Evolutionary conservation across 2,888 invertebrate genomes (phyloP), one percentile per base, ranked within the genome.

Genomic region (Eurytoma adleriae): DNA sequence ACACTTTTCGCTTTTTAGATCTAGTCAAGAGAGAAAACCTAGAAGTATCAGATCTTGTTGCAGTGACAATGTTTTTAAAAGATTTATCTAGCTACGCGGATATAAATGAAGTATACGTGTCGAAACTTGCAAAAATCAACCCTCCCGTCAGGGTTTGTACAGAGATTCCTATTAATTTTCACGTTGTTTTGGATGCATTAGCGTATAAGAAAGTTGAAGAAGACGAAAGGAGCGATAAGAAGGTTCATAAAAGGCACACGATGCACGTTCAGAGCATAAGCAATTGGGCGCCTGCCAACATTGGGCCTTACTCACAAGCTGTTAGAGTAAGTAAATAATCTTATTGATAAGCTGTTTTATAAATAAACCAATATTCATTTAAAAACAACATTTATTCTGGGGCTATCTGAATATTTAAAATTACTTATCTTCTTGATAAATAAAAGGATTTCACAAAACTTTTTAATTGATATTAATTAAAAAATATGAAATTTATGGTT

Each of bases 271-370:
- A 98, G 91, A 96, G 98, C 82, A 94, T 98, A 86, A 98, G 98
- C 48, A 98, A 98, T 90, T 98, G 98, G 98, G 98, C 98, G n/a
- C 98, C 98, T 0, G 98, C 98, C 81, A 98, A 97, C 90, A 98
- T 98, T 86, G 98, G 98, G 66, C 98, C 98, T 7, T 98, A 98
- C 90, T 98, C 98, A 89, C 98, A 98, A 92, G 96, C 96, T 2
- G 94, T 96, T 81, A 94, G 95, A 93, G 96, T 96, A 91, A 91
- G 91, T 87, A 40, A 72, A 62, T 54, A 59, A 68, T 68, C 50
- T 61, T 3, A 14, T 59, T 78, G 57, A 75, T 75, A 14, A 59
- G 67, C 14, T 48, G 7, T 14, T 20, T 75, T 56, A 67, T 59
- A 64, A 56, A 66, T 59, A 40, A 3, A 24, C 18, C 20, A 16